These are phyloP conservation scores for Dicycla oo DNA, from an alignment of 2,888 invertebrate genomes.

Conservation along the genomic window DNA sequence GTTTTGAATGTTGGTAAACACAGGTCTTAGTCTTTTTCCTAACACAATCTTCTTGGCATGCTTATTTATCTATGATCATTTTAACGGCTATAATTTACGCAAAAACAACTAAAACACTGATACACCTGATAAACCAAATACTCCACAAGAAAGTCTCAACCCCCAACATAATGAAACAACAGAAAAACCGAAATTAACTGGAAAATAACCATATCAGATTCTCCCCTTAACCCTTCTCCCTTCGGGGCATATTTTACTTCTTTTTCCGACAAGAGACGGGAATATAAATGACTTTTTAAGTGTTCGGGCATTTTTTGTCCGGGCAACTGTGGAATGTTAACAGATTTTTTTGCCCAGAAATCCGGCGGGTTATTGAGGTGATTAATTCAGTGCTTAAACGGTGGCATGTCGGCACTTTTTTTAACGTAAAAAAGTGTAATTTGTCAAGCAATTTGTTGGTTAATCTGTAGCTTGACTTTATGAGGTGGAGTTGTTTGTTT, in stretches of 20 bases:
- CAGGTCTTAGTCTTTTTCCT: no score
- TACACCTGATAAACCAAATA: slow-evolving; percentile 32
- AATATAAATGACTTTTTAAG: slow-evolving; percentile 82
- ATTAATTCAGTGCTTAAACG: slow-evolving; percentile 77
- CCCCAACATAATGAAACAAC: slow-evolving; percentile 40
- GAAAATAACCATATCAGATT: slow-evolving; percentile 67
- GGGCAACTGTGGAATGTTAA: slow-evolving; percentile 73
- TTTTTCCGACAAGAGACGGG: slow-evolving; percentile 64
- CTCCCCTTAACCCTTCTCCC: slow-evolving; percentile 56
- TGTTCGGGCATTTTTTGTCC: slow-evolving; percentile 78
- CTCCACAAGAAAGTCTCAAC: slow-evolving; percentile 28
- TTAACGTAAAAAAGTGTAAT: slow-evolving; percentile 68
- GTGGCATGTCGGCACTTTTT: slow-evolving; percentile 64
- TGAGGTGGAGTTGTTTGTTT: slow-evolving; percentile 41
- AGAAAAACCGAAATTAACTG: slow-evolving; percentile 65
- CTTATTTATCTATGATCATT: not conserved
- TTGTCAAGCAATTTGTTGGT: slow-evolving; percentile 65
- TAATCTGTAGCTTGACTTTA: slow-evolving; percentile 50
- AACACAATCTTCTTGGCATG: not conserved
- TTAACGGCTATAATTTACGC: not conserved
- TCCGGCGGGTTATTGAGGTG: slow-evolving; percentile 74
- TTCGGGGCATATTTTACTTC: slow-evolving; percentile 61
- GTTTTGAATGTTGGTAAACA: no score
- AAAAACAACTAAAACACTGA: slow-evolving; percentile 22
- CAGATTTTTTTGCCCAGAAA: slow-evolving; percentile 80